Evolutionary conservation across 1,140 invertebrate genomes (phyloP).

Genomic region (Drosophila nebulosa): DNA sequence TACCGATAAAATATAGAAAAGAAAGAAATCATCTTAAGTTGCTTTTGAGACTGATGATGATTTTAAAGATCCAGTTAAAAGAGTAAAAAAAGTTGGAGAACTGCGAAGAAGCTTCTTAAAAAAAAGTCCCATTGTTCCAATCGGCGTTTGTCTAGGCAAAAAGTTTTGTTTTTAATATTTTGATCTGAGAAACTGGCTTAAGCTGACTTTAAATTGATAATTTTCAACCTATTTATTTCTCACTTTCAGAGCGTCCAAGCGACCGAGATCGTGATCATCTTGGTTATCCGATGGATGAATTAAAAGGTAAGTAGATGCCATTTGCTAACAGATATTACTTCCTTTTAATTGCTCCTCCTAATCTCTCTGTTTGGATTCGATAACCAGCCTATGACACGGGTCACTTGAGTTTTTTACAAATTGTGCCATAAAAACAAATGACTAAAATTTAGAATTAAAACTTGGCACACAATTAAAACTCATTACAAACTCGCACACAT

Average conservation of each 20-base stretch:
- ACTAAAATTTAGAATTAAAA: slow-evolving; percentile 63
- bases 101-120: no score
- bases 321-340: not conserved
- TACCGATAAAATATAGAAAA: no score
- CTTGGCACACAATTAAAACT: slow-evolving; percentile 68
- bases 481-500: slow-evolving; percentile 42
- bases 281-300: slow-evolving; percentile 60
- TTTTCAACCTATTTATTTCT: no score
- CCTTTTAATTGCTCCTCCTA: not conserved
- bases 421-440: slow-evolving; percentile 11
- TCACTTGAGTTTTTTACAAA: slow-evolving; percentile 38
- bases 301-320: slow-evolving; percentile 57
- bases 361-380: slow-evolving; percentile 45
- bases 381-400: slow-evolving; percentile 37
- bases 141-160: no score
- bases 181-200: no score
- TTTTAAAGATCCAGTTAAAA: no score
- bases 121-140: no score
- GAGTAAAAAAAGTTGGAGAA: no score
- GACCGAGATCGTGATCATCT: slow-evolving; percentile 55
- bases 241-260: slow-evolving; percentile 45
- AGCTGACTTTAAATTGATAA: no score
- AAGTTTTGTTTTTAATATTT: no score
- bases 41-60: no score
- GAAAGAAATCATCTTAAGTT: no score